phyloP scores from a whole-genome alignment of 2,888 invertebrate species.

The Scaptomyza reducta region DNA sequence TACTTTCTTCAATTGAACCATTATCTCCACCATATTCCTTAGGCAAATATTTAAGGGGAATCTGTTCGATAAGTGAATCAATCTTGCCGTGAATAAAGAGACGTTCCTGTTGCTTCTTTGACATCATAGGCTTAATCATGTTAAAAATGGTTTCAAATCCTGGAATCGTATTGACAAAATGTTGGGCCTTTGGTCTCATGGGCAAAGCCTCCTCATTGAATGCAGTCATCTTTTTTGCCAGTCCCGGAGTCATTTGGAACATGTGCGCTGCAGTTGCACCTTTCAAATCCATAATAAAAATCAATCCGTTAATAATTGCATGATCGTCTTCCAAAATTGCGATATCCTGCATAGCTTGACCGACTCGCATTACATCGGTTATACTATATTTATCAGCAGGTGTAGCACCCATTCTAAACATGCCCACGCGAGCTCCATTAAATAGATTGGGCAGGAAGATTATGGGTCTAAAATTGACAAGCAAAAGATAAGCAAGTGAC shows the following conservation, averaged over 20 bases:
- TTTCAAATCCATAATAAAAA: conserved; percentile 86
- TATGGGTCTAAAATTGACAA: conserved; percentile 82
- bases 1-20: conserved; percentile 83
- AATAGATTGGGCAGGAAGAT: conserved; percentile 78
- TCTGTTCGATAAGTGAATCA: conserved; percentile 86
- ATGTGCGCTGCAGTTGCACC: conserved; percentile 85
- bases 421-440: conserved; percentile 84
- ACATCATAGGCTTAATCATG: conserved; percentile 86
- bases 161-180: conserved; percentile 86
- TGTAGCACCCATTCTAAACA: conserved; percentile 85
- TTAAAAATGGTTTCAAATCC: conserved; percentile 86
- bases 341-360: conserved; percentile 86
- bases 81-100: conserved; percentile 86
- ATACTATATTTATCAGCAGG: conserved; percentile 85
- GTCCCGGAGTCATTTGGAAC: conserved; percentile 86
- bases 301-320: conserved; percentile 85
- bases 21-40: conserved; percentile 88
- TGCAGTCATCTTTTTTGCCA: conserved; percentile 86
- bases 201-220: conserved; percentile 87
- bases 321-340: conserved; percentile 87
- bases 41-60: conserved; percentile 87
- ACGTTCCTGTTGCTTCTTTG: conserved; percentile 87
- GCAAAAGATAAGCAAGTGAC: conserved; percentile 82
- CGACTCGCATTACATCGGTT: conserved; percentile 85
- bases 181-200: conserved; percentile 86